Evolutionary conservation across 2,797 vertebrate genomes (phyloP).

Genomic region (Lithobates sylvaticus): DNA sequence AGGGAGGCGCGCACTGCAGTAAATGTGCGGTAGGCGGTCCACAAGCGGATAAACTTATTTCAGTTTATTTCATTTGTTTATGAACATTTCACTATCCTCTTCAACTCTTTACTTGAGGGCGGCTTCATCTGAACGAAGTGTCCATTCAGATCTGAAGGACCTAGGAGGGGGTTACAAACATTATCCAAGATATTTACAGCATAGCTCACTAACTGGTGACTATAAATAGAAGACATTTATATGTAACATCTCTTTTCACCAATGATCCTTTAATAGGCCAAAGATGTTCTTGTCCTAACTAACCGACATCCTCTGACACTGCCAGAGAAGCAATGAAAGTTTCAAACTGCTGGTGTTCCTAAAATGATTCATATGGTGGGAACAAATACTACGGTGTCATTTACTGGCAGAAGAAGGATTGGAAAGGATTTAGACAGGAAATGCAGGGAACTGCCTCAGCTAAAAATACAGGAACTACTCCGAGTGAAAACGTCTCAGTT

Average conservation of each 20-base stretch:
- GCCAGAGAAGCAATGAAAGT: background rate
- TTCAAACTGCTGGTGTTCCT: background rate
- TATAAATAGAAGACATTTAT: too few species aligned
- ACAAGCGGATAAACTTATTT: too few species aligned
- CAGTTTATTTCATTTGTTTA: too few species aligned
- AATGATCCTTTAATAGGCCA: background rate
- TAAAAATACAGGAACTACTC: background rate
- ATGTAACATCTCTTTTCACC: too few species aligned
- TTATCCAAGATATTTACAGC: background rate
- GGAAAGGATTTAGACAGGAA: slow-evolving; percentile 54
- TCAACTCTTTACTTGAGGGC: too few species aligned
- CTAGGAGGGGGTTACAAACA: too few species aligned
- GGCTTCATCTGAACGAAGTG: too few species aligned
- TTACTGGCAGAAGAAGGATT: slow-evolving; percentile 13
- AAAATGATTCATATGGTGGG: background rate
- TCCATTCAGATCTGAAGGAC: background rate
- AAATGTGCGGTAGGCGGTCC: too few species aligned
- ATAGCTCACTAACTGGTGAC: too few species aligned
- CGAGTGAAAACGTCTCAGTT: background rate
- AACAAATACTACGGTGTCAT: background rate
- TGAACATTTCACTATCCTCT: too few species aligned
- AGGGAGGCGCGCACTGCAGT: too few species aligned
- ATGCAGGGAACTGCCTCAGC: background rate
- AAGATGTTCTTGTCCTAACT: background rate
- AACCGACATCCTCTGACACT: background rate